Conservation (phyloP, 2,113 vertebrate genomes). For the Enhydra lutris region DNA sequence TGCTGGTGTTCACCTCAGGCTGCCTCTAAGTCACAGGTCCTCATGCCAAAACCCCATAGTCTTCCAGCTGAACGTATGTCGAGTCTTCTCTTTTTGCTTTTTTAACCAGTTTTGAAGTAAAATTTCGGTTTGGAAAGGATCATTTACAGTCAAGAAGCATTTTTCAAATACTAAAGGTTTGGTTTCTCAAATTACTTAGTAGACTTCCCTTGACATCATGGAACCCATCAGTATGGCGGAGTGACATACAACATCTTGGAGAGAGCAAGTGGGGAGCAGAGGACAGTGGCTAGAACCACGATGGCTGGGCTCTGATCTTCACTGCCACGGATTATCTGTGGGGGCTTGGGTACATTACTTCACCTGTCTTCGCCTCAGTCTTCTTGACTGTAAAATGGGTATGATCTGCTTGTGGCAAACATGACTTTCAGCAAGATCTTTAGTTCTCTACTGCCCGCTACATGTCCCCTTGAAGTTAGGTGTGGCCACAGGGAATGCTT, state of each 20-base stretch:
- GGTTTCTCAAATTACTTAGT: background rate
- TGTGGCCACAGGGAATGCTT: background rate
- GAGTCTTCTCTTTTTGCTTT: background rate
- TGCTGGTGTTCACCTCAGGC: fast-evolving
- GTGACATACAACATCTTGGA: background rate
- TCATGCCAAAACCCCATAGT: background rate
- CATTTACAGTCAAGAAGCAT: background rate
- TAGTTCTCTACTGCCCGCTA: background rate
- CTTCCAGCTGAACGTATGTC: no score
- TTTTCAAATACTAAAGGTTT: background rate
- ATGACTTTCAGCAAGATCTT: background rate
- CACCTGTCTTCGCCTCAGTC: background rate
- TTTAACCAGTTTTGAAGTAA: background rate
- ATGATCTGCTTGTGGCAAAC: background rate
- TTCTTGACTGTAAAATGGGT: background rate
- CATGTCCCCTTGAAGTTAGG: background rate
- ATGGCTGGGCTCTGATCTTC: background rate
- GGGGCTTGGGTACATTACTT: no score
- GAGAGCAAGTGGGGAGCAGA: background rate
- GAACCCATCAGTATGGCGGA: background rate
- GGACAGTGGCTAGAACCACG: fast-evolving
- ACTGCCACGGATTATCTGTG: background rate
- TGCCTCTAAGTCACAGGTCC: background rate
- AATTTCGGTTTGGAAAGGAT: background rate
- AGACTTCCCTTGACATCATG: background rate